phyloP scores from a whole-genome alignment of 2,888 invertebrate genomes.

The Phymatocera aterrima region DNA sequence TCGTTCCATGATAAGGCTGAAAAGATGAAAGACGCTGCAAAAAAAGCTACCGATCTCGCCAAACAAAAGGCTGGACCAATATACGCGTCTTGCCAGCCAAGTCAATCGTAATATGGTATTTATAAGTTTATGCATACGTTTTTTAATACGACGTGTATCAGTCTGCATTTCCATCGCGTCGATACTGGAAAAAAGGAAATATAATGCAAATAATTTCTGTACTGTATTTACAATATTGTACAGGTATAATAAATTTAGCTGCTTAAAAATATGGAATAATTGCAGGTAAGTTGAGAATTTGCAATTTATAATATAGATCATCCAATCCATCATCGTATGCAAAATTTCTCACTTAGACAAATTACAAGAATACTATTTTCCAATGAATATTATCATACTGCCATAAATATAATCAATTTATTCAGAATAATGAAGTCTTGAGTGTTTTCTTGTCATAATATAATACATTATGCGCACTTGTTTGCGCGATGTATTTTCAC shows the following conservation, averaged over 20 bases:
- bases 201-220: constrained; percentile 7
- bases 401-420: background rate
- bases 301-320: background rate
- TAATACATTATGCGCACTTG: background rate
- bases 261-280: constrained; percentile 16
- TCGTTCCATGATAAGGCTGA: constrained; percentile 73
- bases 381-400: background rate
- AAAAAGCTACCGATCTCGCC: constrained; percentile 88
- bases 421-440: background rate
- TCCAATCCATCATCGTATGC: background rate
- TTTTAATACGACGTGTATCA: background rate
- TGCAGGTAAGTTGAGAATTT: background rate
- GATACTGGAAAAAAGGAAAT: background rate
- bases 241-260: constrained; percentile 8
- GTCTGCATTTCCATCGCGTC: constrained; percentile 6
- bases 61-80: constrained; percentile 77
- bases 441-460: background rate
- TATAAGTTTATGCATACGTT: background rate
- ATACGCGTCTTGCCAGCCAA: constrained; percentile 70
- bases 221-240: constrained; percentile 3
- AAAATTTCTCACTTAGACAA: background rate
- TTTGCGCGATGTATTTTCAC: background rate
- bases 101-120: constrained; percentile 66
- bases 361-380: background rate
- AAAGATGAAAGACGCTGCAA: constrained; percentile 87